Base-by-base conservation (phyloP, 1,140 invertebrate species). In the Steinernema khuongi region DNA sequence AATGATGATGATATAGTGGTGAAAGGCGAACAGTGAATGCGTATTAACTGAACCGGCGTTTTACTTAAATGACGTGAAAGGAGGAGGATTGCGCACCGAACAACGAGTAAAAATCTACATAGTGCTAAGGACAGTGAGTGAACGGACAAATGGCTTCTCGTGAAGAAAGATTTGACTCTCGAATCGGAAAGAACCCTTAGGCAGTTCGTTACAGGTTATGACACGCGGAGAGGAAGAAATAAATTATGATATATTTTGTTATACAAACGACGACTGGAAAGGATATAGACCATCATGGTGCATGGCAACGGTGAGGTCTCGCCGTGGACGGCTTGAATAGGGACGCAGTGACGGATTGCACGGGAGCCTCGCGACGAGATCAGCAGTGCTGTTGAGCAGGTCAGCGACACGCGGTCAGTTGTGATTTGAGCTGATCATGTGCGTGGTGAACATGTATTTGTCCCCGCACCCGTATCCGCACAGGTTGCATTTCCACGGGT, bases 401-500 rank as follows among this genome's bases (percentile, higher is more conserved):
- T n/a, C 7, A n/a, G 36, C n/a, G 7, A 41, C n/a, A 11, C 36
- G n/a, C n/a, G 7, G n/a, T 41, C 50, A 60, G 50, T 60, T 60
- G 50, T 94, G 93, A 86, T 91, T 92, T 85, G 94, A 93, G 87
- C 92, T 94, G 74, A 95, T 88, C 83, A 96, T 89, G 90, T 97
- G 95, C 77, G 93, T 93, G 88, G 95, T 94, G 88, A 97, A 97
- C 86, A 96, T 93, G 87, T 96, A 96, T 32, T 94, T 91, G 83
- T 95, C 94, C 83, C 90, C 91, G 86, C 93, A 94, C 81, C 92
- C 90, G 86, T 94, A 92, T 30, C 94, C 94, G 86, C 95, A 97
- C 79, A 96, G 93, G 88, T 97, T 97, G 87, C 95, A 97, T 86
- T 94, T 94, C 93, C 94, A 97, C 0, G 94, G 94, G 88, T 96